Conservation (phyloP, 2,113 vertebrate species). For the Mobula hypostoma region DNA sequence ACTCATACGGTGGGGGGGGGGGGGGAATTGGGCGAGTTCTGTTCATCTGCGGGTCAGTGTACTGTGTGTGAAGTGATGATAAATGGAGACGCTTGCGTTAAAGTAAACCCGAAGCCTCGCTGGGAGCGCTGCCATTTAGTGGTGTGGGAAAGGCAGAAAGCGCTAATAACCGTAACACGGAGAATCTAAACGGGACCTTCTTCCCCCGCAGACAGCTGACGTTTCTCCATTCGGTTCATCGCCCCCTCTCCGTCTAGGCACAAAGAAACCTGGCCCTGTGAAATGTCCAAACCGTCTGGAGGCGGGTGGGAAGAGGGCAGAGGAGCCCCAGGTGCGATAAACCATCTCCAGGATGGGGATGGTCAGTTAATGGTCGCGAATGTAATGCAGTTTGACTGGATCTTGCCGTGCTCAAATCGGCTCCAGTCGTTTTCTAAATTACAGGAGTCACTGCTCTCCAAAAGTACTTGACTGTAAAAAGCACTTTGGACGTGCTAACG, state of each 20-base stretch:
- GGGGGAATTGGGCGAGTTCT: too few relatives aligned
- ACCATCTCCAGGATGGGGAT: not conserved
- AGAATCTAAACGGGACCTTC: not conserved
- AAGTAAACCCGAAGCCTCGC: not conserved
- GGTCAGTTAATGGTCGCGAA: too few relatives aligned
- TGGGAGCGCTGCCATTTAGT: not conserved
- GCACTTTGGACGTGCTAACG: not conserved
- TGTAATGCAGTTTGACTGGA: not conserved
- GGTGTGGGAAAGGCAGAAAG: not conserved
- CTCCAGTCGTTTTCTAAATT: not conserved
- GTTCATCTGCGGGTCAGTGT: not conserved
- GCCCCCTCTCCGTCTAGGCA: not conserved
- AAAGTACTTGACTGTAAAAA: not conserved
- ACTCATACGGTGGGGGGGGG: too few relatives aligned
- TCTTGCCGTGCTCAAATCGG: not conserved
- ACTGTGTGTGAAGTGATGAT: not conserved
- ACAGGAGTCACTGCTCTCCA: not conserved
- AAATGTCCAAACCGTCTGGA: not conserved
- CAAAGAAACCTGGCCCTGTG: not conserved
- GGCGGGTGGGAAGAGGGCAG: too few relatives aligned
- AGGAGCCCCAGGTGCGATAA: not conserved
- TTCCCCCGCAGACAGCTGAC: not conserved
- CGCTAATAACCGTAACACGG: constrained; percentile 10
- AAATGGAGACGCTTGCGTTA: not conserved
- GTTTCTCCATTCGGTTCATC: not conserved